A percentile compares a stretch with the other conserved stretches of the same genome.
Conservation (phyloP, 2,888 invertebrate species). For the Xestia ashworthii region DNA sequence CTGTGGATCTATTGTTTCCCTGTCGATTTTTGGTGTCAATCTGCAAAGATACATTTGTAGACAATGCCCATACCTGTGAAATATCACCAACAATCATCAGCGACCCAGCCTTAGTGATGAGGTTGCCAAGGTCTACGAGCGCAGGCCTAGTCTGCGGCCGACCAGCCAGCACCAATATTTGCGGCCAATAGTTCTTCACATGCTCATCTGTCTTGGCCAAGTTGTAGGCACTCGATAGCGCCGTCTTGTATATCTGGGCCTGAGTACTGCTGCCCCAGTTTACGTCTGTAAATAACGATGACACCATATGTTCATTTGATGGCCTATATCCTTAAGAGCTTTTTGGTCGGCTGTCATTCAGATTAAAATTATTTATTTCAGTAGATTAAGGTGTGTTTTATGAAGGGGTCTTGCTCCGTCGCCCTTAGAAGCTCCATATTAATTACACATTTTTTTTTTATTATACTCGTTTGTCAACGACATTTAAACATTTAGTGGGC, state of each 20-base stretch:
- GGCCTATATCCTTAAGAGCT: constrained; percentile 4
- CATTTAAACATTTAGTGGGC: background rate
- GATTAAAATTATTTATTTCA: background rate
- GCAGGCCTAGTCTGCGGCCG: constrained; percentile 96
- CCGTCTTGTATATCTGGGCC: constrained; percentile 98
- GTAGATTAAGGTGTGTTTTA: background rate
- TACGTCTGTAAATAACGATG: constrained; percentile 91
- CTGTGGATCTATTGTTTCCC: background rate
- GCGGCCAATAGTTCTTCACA: constrained; percentile 99
- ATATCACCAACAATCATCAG: constrained; percentile 97
- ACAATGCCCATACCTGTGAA: constrained; percentile 90
- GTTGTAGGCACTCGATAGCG: constrained; percentile 95
- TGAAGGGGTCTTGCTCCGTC: background rate
- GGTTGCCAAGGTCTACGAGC: constrained; percentile 96
- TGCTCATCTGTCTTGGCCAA: constrained; percentile 97
- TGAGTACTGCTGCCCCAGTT: constrained; percentile 99
- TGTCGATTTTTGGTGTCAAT: background rate
- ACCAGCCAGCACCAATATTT: constrained; percentile 96
- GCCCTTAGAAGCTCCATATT: background rate
- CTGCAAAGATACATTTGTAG: no score
- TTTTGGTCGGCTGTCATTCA: constrained; percentile 5
- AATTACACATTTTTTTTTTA: background rate
- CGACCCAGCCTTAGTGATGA: constrained; percentile 97
- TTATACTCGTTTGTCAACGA: background rate
- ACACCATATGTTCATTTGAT: constrained; percentile 3